These are phyloP conservation scores for Pristionchus exspectatus DNA, from an alignment of 2,888 invertebrate species.

Conservation along the genomic window DNA sequence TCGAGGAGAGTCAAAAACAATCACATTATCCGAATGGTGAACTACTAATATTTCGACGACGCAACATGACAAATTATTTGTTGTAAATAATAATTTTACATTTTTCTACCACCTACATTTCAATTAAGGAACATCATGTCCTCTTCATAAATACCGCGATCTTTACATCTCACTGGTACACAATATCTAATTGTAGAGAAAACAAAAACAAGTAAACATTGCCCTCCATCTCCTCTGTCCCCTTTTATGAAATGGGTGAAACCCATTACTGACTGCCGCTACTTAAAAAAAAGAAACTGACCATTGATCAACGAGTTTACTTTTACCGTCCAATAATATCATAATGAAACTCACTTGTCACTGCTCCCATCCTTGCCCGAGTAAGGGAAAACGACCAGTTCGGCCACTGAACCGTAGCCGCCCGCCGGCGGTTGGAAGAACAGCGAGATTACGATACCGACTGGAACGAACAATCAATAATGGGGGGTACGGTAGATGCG, in stretches of 20 bases:
- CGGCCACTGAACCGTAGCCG: constrained; percentile 24
- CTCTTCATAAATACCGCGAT: too few relatives aligned
- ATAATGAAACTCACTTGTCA: constrained; percentile 19
- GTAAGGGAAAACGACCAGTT: constrained; percentile 52
- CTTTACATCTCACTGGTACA: too few relatives aligned
- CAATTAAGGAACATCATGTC: too few relatives aligned
- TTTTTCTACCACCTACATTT: too few relatives aligned
- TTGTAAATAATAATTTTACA: too few relatives aligned
- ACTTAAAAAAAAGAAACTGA: too few relatives aligned
- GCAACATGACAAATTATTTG: too few relatives aligned
- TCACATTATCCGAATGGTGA: background rate
- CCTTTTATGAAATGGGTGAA: too few relatives aligned
- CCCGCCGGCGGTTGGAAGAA: constrained; percentile 2
- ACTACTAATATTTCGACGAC: background rate
- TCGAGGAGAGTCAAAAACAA: background rate
- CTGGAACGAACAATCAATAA: background rate
- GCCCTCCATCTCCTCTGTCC: too few relatives aligned
- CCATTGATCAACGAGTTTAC: background rate
- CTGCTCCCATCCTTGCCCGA: background rate
- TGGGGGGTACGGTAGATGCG: background rate
- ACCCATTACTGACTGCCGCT: too few relatives aligned
- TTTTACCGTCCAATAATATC: background rate
- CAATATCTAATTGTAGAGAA: too few relatives aligned
- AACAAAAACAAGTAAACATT: too few relatives aligned
- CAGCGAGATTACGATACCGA: constrained; percentile 34